Base-by-base conservation (phyloP, 2,113 vertebrate species). In the Pelodiscus sinensis region DNA sequence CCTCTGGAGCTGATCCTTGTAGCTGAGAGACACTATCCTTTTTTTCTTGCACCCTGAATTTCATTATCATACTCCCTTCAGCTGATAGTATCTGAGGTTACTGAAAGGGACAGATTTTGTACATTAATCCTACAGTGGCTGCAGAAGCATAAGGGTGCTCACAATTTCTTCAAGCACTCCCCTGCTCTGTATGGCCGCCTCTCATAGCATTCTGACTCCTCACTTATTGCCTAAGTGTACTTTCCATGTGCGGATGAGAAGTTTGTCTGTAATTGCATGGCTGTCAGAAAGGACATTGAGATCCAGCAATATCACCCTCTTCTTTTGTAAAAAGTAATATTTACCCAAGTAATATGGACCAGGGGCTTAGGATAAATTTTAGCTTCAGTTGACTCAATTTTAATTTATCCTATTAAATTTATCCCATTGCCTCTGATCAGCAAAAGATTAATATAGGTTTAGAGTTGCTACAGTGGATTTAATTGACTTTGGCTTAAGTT, bases 271-370 rank as follows among this genome's bases (percentile, higher is more conserved):
- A 81, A 44, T 14, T 86, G 75, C 68, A 92, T 4, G 44, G 55
- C 44, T 88, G 5, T 2, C 2, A 79, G 84, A 91, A 88, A 86
- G 14, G 31, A 50, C 51, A 57, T 55, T 86, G 44, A 85, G 55
- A 44, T 81, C 89, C 82, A 77, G 73, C 22, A 94, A 92, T 54
- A 84, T 1, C 5, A 51, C 55, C 88, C 10, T 65, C 86, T 93
- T 58, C 1, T 75, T 82, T 92, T 87, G 15, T 52, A 92, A 85
- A 94, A 94, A 90, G 38, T 81, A 83, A 57, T 94, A 89, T 87
- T 95, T 93, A 82, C 75, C 84, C 79, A 94, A 54, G 14, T 68
- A 92, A 84, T 86, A 12, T 77, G 85, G 35, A n/a, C 8, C 22
- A 71, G 44, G 29, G 90, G 92, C 92, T 90, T 84, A 71, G 54